Base-by-base conservation (phyloP, 1,140 invertebrate species). In the Tetragnatha versicolor region DNA sequence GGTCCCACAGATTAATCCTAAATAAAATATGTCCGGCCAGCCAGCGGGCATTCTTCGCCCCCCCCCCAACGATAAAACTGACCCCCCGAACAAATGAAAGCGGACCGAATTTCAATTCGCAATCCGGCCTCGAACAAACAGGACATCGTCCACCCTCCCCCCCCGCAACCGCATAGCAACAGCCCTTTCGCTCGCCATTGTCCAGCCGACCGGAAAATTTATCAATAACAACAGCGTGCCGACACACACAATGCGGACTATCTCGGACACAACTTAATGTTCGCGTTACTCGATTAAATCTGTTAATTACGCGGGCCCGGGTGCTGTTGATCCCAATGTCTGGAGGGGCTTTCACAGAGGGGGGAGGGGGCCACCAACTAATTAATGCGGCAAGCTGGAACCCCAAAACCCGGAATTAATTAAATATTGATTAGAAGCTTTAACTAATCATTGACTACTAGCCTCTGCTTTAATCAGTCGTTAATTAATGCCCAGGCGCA, bases 371-470 rank as follows among this genome's bases (percentile, higher is more conserved):
- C 17, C 25, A 35, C 27, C 27, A 55, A 45, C 73, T 77, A 77
- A 77, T 77, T 77, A 77, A 77, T 77, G 73, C 73, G 73, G 73
- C 73, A 77, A 77, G 73, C 73, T 77, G 73, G 60, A 77, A 77
- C 73, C 73, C 73, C 73, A 77, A 68, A 77, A 77, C 73, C 73
- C 73, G 73, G 73, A 77, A 77, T 77, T 77, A 77, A 77, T 77
- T 77, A 77, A 77, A 77, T 77, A 77, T 77, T 77, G 73, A 77
- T 77, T 77, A 77, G 73, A 47, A 77, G 73, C 73, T 77, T 77
- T 77, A 77, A 77, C 73, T 77, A 77, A 77, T 77, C 73, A 77
- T 77, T 77, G 73, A 77, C 73, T 77, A 77, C 73, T 77, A 77
- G 73, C 58, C 68, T 55, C 73, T 65, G 73, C 73, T 77, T 77